Evolutionary conservation across 2,888 invertebrate genomes (phyloP).

Genomic region (Pseudanteris insignis): DNA sequence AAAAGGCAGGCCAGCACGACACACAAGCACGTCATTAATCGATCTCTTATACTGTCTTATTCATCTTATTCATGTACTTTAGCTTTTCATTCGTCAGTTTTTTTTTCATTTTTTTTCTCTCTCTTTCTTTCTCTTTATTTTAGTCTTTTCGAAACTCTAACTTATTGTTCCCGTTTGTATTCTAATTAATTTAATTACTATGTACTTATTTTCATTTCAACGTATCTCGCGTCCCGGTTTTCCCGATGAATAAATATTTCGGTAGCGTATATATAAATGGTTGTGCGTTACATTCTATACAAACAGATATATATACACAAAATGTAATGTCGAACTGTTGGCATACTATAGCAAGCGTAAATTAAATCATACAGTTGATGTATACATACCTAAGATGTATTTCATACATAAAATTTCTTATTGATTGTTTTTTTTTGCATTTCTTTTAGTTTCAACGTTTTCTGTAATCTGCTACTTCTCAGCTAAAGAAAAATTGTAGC

Average conservation of each 20-base stretch:
- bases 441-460: too few species aligned
- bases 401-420: slow-evolving; percentile 15
- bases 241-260: too few species aligned
- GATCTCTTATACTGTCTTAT: slow-evolving; percentile 29
- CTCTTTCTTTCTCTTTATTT: not conserved
- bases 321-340: slow-evolving; percentile 6
- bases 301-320: slow-evolving; percentile 19
- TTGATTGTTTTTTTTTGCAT: too few species aligned
- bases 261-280: not conserved
- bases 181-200: too few species aligned
- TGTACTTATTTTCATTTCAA: too few species aligned
- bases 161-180: too few species aligned
- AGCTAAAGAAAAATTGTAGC: too few species aligned
- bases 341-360: too few species aligned
- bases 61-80: slow-evolving; percentile 1
- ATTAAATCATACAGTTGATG: slow-evolving; percentile 22
- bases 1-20: slow-evolving; percentile 63
- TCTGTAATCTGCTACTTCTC: too few species aligned
- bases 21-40: slow-evolving; percentile 59
- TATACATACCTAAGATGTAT: slow-evolving; percentile 39
- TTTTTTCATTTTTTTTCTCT: slow-evolving; percentile 4
- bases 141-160: too few species aligned
- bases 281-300: slow-evolving; percentile 3
- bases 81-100: too few species aligned
- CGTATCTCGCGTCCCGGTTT: too few species aligned